These are phyloP conservation scores for Lasioglossum albipes DNA, from an alignment of 1,140 invertebrate genomes.

Conservation along the genomic window DNA sequence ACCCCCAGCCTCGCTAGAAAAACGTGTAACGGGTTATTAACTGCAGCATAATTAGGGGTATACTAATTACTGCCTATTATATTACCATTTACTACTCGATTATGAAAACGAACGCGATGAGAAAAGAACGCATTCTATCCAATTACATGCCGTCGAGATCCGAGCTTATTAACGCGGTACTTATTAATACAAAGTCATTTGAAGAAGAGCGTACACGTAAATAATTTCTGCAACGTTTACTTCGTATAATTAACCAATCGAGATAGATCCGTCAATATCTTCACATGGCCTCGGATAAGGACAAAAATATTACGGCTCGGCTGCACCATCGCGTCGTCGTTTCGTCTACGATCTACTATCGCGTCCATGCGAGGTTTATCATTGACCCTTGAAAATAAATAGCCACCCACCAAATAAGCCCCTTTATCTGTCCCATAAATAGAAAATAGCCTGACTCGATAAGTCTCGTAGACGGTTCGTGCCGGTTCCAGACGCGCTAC, in stretches of 20 bases:
- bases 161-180: too few relatives aligned
- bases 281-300: background rate
- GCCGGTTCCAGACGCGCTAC: background rate
- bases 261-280: background rate
- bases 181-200: too few relatives aligned
- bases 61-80: too few relatives aligned
- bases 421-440: constrained; percentile 61
- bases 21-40: too few relatives aligned
- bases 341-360: background rate
- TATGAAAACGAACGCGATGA: too few relatives aligned
- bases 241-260: background rate
- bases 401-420: constrained; percentile 53
- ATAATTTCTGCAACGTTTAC: background rate
- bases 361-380: constrained; percentile 37
- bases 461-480: constrained; percentile 11
- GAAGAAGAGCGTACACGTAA: too few relatives aligned
- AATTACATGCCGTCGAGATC: too few relatives aligned
- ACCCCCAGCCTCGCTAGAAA: background rate
- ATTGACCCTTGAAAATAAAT: constrained; percentile 59
- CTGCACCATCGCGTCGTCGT: background rate
- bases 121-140: too few relatives aligned
- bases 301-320: background rate
- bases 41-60: too few relatives aligned
- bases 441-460: constrained; percentile 46
- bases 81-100: too few relatives aligned